Conservation (phyloP, 2,888 invertebrate species). For the Tromatobia lineatoria region DNA sequence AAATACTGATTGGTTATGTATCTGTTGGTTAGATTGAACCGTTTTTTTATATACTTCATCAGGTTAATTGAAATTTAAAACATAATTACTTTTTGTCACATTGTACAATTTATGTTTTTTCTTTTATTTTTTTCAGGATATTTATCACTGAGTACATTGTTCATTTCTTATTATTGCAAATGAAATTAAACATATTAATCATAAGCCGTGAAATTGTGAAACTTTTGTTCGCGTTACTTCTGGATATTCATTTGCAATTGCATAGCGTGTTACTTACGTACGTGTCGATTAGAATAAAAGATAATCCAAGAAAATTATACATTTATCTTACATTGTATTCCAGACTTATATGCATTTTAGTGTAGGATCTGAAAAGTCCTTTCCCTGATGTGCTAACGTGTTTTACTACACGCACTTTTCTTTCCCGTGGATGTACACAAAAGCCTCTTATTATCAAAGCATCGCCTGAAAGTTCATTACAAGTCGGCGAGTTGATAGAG, state of each 20-base stretch:
- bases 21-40: no score
- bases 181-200: neutral
- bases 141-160: no score
- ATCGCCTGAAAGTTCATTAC: conserved; percentile 41
- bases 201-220: neutral
- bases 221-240: neutral
- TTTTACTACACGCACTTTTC: conserved; percentile 46
- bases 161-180: neutral
- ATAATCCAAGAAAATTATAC: conserved; percentile 32
- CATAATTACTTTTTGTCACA: no score
- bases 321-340: conserved; percentile 10
- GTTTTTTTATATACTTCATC: no score
- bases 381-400: conserved; percentile 27
- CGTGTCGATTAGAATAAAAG: conserved; percentile 23
- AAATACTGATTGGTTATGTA: no score
- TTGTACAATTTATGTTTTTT: no score
- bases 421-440: conserved; percentile 6
- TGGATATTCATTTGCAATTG: neutral
- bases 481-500: conserved; percentile 30
- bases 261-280: conserved; percentile 22
- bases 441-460: conserved; percentile 43
- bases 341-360: conserved; percentile 28
- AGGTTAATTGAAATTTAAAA: no score
- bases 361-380: conserved; percentile 28
- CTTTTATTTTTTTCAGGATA: no score